phyloP scores from a whole-genome alignment of 2,888 invertebrate species.

The Mimas tiliae region DNA sequence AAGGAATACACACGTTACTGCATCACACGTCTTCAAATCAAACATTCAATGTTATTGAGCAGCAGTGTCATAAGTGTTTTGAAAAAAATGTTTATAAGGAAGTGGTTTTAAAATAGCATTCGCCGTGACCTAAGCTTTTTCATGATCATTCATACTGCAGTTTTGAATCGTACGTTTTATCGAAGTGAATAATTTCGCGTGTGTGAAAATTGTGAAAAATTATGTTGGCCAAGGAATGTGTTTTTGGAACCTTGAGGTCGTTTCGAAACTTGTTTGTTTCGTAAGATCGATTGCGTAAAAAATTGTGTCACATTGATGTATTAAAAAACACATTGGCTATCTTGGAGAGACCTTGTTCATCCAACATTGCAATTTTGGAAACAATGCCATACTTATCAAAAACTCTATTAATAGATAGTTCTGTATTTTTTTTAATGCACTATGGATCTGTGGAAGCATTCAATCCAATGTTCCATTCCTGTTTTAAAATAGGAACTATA shows the following conservation, averaged over 20 bases:
- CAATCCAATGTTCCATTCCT: no score
- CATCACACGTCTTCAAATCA: constrained; percentile 9
- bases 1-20: constrained; percentile 16
- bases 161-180: neutral
- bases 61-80: neutral
- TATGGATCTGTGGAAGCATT: no score
- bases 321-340: constrained; percentile 12
- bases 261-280: neutral
- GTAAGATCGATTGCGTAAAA: constrained; percentile 22
- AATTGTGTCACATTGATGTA: constrained; percentile 12
- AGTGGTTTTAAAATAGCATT: constrained; percentile 14
- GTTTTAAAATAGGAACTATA: no score
- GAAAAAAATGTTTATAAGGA: constrained; percentile 32
- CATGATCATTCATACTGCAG: neutral
- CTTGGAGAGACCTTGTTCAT: neutral
- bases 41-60: constrained; percentile 5
- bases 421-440: no score
- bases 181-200: no score
- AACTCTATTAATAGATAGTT: no score
- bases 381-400: no score
- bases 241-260: neutral
- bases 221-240: neutral
- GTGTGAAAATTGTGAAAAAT: constrained; percentile 12
- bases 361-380: neutral
- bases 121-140: constrained; percentile 9